Evolutionary conservation across 2,113 vertebrate species (phyloP).

Genomic region (Montifringilla adamsi): DNA sequence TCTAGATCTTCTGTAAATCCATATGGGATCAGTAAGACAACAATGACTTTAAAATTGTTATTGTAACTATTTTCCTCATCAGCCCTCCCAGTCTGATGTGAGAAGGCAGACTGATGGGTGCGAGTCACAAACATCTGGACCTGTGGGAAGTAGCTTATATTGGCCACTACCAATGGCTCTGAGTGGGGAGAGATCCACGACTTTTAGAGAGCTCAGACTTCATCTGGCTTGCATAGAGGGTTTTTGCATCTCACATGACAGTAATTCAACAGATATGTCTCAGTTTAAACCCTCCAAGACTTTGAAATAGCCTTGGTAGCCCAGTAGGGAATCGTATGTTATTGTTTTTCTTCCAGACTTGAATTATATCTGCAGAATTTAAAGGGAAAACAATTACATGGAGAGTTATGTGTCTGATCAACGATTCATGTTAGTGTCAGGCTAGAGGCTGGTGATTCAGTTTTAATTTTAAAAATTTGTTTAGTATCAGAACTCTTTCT

Average conservation of each 20-base stretch:
- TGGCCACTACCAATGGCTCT: neutral
- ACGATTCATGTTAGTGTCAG: neutral
- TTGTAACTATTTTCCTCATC: neutral
- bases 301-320: neutral
- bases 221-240: neutral
- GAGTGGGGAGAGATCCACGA: neutral
- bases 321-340: neutral
- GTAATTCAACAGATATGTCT: neutral
- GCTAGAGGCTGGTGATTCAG: neutral
- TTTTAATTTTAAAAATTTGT: neutral
- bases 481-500: conserved; percentile 17
- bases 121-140: neutral
- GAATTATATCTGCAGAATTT: neutral
- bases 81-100: neutral
- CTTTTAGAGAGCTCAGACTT: neutral
- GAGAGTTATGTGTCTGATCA: neutral
- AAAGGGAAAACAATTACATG: neutral
- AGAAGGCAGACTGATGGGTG: neutral
- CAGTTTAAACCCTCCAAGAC: neutral
- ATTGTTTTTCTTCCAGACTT: neutral
- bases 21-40: neutral
- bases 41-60: neutral
- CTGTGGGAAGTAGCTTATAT: neutral
- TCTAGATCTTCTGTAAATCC: neutral
- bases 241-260: neutral